Percentiles rank a stretch among this genome's conserved stretches.
Conservation (phyloP, 1,140 invertebrate genomes). For the Aphidius gifuensis region DNA sequence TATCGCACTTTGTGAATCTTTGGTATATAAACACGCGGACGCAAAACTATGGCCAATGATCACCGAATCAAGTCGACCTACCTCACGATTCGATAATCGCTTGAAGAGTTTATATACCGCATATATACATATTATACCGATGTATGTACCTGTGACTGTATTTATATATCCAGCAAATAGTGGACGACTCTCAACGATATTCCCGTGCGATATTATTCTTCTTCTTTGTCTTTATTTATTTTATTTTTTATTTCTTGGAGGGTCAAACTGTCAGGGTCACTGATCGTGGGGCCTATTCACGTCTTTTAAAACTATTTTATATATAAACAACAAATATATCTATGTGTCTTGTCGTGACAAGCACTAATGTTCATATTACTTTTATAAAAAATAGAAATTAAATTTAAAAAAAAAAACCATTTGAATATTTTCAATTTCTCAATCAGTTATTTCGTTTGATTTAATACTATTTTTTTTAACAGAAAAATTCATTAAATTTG, state of each 20-base stretch:
- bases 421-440: too few species aligned
- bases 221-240: slow-evolving; percentile 20
- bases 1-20: slow-evolving; percentile 19
- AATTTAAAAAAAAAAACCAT: too few species aligned
- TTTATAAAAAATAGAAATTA: too few species aligned
- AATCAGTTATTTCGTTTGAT: too few species aligned
- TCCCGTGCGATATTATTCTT: slow-evolving; percentile 22
- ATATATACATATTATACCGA: not conserved
- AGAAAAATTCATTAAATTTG: too few species aligned
- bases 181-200: slow-evolving; percentile 19
- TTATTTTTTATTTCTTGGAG: not conserved
- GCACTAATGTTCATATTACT: too few species aligned
- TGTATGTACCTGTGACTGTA: not conserved
- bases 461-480: too few species aligned
- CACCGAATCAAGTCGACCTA: slow-evolving; percentile 20
- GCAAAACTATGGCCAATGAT: slow-evolving; percentile 12
- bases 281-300: slow-evolving; percentile 13
- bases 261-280: slow-evolving; percentile 29
- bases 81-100: slow-evolving; percentile 31
- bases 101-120: slow-evolving; percentile 12
- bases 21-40: slow-evolving; percentile 2
- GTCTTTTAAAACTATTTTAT: too few species aligned
- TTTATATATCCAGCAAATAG: slow-evolving; percentile 9
- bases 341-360: too few species aligned
- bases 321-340: too few species aligned